Evolutionary conservation across 1,140 invertebrate genomes (phyloP), one percentile per base, ranked within the genome.

Genomic region (Zaprionus tsacasi): DNA sequence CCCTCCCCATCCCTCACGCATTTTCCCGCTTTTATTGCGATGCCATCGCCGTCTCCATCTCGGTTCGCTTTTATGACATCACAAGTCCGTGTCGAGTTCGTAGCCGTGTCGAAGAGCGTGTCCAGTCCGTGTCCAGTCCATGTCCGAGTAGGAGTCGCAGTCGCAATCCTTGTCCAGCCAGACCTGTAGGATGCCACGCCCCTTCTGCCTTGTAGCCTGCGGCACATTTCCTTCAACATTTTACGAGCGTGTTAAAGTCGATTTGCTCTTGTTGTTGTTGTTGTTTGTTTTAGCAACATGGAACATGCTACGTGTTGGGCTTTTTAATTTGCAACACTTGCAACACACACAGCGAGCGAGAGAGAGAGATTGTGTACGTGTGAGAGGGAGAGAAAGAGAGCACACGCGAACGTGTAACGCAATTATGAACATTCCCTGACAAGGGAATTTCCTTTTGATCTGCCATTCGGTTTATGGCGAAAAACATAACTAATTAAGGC

Each of bases 241-340:
- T 88, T 88, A 88, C 78, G 81, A 88, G 74, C 74, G 57, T 71
- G 60, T 76, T 61, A 68, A 66, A 58, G 54, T 76, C 55, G 50
- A 68, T 25, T 38, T 21, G 36, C 13, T 81, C 38, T 75, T 57
- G 36, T 52, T 69, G 25, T 54, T 56, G 59, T 13, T 68, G 33
- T 65, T 78, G 75, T 68, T 76, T 82, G 76, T 71, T 70, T 76
- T 72, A 68, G 52, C 81, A 76, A 80, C 69, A 74, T 82, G 72
- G 60, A 69, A 71, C 76, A 79, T 63, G 81, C 69, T 76, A 86
- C 82, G 82, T 86, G 82, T 85, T 71, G 67, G 68, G 82, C 82
- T 76, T 86, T 86, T 86, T 76, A 71, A 78, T 71, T 76, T 70
- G 72, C 71, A 64, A 78, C 71, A 85, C 79, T 81, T 79, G 66